A percentile compares a stretch with the other conserved stretches of the same genome.
Evolutionary conservation across 2,888 invertebrate genomes (phyloP).

Genomic region (Aspidiotus rigidus): DNA sequence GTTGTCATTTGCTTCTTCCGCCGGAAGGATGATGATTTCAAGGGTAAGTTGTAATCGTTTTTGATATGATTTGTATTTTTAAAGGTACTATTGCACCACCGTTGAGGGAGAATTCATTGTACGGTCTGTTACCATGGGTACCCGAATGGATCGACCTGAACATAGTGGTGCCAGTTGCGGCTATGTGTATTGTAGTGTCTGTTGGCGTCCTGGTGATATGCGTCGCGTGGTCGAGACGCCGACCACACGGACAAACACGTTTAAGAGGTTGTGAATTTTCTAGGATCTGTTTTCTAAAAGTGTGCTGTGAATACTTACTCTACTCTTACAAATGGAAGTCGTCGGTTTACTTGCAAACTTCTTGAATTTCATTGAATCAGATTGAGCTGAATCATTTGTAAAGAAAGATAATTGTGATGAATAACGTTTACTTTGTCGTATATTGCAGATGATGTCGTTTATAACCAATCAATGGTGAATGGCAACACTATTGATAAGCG

Average conservation of each 20-base stretch:
- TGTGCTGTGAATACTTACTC: too few species aligned
- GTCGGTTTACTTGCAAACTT: too few species aligned
- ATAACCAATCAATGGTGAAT: constrained; percentile 70
- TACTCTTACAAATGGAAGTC: too few species aligned
- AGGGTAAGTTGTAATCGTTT: constrained; percentile 54
- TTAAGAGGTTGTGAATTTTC: constrained; percentile 55
- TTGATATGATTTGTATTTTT: not conserved
- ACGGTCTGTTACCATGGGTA: constrained; percentile 61
- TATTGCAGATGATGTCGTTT: constrained; percentile 72
- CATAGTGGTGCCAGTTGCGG: constrained; percentile 80
- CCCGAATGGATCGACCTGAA: constrained; percentile 82
- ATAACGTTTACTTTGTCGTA: not conserved
- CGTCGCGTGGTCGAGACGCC: constrained; percentile 71
- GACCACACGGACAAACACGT: constrained; percentile 57
- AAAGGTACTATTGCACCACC: constrained; percentile 72
- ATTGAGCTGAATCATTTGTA: too few species aligned
- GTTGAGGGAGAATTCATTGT: constrained; percentile 47
- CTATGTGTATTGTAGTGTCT: constrained; percentile 79
- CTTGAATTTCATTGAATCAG: too few species aligned
- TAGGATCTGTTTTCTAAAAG: too few species aligned
- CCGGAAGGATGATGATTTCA: constrained; percentile 72
- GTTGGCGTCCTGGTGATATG: constrained; percentile 86
- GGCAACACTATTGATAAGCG: constrained; percentile 68
- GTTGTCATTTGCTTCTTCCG: constrained; percentile 85
- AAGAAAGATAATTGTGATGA: too few species aligned